phyloP scores from a whole-genome alignment of 2,797 vertebrate genomes.

The Amblyopsis hoosieri region DNA sequence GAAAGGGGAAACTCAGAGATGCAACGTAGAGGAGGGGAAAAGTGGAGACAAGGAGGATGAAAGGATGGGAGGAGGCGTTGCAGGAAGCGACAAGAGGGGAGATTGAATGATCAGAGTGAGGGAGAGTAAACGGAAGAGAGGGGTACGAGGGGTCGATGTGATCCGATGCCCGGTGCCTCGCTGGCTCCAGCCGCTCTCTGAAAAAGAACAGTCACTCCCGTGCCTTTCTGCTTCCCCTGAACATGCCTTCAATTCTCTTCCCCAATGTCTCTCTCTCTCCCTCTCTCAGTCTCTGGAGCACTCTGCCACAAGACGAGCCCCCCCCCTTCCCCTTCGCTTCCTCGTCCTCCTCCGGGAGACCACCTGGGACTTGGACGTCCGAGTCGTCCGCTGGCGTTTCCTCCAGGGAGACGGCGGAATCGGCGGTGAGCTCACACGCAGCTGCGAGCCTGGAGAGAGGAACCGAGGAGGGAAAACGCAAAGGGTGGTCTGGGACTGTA shows the following conservation, averaged over 20 bases:
- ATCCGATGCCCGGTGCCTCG: slow-evolving; percentile 57
- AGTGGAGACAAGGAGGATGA: slow-evolving; percentile 53
- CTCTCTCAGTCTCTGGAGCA: slow-evolving; percentile 3
- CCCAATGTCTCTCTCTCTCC: slow-evolving; percentile 11
- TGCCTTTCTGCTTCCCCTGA: neutral
- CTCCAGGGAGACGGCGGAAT: slow-evolving; percentile 61
- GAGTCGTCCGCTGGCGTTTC: slow-evolving; percentile 59
- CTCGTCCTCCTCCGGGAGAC: slow-evolving; percentile 37
- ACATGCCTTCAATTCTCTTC: neutral
- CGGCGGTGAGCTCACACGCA: slow-evolving; percentile 67
- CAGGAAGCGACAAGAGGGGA: slow-evolving; percentile 60
- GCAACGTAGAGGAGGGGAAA: neutral
- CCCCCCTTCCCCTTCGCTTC: neutral
- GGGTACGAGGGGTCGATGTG: slow-evolving; percentile 14
- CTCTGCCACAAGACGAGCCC: slow-evolving; percentile 54
- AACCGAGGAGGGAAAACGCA: slow-evolving; percentile 48
- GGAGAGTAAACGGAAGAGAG: slow-evolving; percentile 43
- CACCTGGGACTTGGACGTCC: slow-evolving; percentile 54
- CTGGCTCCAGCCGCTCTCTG: slow-evolving; percentile 51
- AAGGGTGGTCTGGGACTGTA: slow-evolving; percentile 70
- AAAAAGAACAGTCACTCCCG: slow-evolving; percentile 37
- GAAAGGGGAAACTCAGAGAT: neutral
- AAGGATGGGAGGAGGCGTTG: slow-evolving; percentile 43
- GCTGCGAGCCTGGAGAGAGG: slow-evolving; percentile 47
- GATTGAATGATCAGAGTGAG: slow-evolving; percentile 45